Conservation (phyloP, 2,888 invertebrate genomes). For the Asteroscopus sphinx region DNA sequence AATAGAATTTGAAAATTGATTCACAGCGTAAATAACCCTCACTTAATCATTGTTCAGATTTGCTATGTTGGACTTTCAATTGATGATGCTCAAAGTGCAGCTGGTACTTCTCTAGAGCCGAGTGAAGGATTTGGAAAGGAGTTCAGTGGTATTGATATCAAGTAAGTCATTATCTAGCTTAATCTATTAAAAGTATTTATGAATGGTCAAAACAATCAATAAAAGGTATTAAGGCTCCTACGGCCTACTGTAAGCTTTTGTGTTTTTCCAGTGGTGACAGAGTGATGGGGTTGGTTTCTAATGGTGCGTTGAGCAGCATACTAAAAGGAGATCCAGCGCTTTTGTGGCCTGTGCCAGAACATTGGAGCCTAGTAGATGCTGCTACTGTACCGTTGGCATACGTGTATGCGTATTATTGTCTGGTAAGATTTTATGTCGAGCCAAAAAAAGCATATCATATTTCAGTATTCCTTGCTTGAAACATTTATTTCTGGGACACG, state of each 20-base stretch:
- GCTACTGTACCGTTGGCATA: constrained; percentile 93
- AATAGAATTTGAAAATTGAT: too few species aligned
- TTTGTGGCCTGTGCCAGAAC: constrained; percentile 92
- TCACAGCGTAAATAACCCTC: neutral
- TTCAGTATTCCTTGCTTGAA: neutral
- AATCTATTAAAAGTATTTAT: too few species aligned
- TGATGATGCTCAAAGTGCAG: constrained; percentile 61
- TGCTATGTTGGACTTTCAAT: constrained; percentile 65
- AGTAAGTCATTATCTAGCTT: constrained; percentile 62
- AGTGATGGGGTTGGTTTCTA: constrained; percentile 91
- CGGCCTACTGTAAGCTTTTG: neutral
- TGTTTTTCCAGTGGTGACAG: constrained; percentile 78
- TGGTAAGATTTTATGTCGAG: constrained; percentile 59
- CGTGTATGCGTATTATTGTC: constrained; percentile 68
- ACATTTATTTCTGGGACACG: too few species aligned
- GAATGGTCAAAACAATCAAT: too few species aligned
- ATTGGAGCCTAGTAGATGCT: constrained; percentile 92
- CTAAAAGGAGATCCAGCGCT: constrained; percentile 86
- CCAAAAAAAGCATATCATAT: neutral
- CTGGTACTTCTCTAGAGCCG: constrained; percentile 31
- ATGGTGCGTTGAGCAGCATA: constrained; percentile 88
- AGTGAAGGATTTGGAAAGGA: constrained; percentile 65
- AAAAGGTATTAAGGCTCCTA: too few species aligned
- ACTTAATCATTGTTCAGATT: constrained; percentile 55
- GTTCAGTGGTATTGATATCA: constrained; percentile 68